These are phyloP conservation scores for Cremastobaeus sp. DNA, from an alignment of 2,888 invertebrate species.

Conservation along the genomic window DNA sequence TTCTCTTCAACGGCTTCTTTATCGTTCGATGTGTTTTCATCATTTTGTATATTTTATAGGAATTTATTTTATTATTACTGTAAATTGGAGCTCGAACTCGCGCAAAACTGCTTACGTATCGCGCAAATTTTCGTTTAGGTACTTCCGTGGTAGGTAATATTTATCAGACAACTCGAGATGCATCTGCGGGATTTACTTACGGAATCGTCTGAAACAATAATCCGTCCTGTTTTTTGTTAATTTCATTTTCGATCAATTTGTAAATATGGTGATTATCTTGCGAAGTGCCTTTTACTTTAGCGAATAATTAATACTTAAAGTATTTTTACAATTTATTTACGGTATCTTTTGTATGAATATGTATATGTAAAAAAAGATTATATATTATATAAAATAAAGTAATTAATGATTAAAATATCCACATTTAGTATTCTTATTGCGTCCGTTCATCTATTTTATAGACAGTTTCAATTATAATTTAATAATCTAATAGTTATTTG, in stretches of 20 bases:
- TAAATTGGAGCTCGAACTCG: no score
- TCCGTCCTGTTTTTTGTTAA: slow-evolving; percentile 69
- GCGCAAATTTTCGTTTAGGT: no score
- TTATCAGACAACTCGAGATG: slow-evolving; percentile 1
- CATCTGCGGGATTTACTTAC: slow-evolving; percentile 23
- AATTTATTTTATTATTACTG: no score
- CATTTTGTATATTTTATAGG: slow-evolving; percentile 11
- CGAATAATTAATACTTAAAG: slow-evolving; percentile 40
- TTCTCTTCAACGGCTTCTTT: no score
- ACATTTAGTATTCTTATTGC: no score
- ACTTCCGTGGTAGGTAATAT: slow-evolving; percentile 4
- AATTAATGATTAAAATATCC: no score
- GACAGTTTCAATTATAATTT: no score
- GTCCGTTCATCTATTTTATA: no score
- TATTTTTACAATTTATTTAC: slow-evolving; percentile 58
- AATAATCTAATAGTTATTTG: no score
- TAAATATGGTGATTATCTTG: slow-evolving; percentile 65
- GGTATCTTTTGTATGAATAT: slow-evolving; percentile 58
- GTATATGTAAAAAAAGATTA: slow-evolving; percentile 50
- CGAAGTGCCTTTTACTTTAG: slow-evolving; percentile 63
- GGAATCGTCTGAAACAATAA: slow-evolving; percentile 37
- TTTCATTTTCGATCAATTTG: slow-evolving; percentile 60
- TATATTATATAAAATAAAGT: no score
- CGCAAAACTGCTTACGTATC: no score
- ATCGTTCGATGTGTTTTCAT: background rate